Evolutionary conservation across 2,113 vertebrate species (phyloP).

Genomic region (Halichoerus grypus): DNA sequence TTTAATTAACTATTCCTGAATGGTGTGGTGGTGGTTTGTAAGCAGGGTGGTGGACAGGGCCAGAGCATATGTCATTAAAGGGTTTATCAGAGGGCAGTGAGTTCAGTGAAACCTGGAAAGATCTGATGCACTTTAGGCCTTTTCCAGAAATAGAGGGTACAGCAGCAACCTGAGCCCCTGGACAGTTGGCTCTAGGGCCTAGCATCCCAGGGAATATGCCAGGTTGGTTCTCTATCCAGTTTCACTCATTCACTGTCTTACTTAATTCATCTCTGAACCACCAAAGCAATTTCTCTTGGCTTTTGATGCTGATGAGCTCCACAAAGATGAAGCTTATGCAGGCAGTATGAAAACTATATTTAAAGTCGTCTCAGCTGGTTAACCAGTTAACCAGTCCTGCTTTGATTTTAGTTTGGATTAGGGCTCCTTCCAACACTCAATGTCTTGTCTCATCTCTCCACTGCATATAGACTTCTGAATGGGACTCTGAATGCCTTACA

Average conservation of each 20-base stretch:
- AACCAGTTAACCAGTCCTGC: background rate
- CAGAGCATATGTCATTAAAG: background rate
- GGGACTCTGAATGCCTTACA: conserved; percentile 87
- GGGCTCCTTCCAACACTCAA: background rate
- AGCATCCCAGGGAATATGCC: background rate
- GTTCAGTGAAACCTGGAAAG: background rate
- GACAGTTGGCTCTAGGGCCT: background rate
- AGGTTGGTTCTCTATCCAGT: background rate
- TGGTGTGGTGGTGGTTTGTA: background rate
- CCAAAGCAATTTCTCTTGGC: background rate
- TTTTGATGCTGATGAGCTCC: background rate
- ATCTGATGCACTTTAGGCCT: background rate
- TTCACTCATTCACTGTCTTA: background rate
- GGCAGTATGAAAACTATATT: background rate
- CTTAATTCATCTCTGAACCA: background rate
- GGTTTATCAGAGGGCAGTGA: background rate
- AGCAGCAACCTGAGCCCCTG: background rate
- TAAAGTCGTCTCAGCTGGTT: background rate
- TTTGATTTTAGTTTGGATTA: background rate
- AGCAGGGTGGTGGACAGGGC: background rate
- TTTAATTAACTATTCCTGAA: background rate
- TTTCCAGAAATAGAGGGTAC: background rate
- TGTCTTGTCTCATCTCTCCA: conserved; percentile 16
- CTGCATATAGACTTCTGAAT: conserved; percentile 86
- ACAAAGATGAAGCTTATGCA: background rate